These are phyloP conservation scores for Rhamnusium bicolor DNA, from an alignment of 2,888 invertebrate genomes.

Conservation along the genomic window DNA sequence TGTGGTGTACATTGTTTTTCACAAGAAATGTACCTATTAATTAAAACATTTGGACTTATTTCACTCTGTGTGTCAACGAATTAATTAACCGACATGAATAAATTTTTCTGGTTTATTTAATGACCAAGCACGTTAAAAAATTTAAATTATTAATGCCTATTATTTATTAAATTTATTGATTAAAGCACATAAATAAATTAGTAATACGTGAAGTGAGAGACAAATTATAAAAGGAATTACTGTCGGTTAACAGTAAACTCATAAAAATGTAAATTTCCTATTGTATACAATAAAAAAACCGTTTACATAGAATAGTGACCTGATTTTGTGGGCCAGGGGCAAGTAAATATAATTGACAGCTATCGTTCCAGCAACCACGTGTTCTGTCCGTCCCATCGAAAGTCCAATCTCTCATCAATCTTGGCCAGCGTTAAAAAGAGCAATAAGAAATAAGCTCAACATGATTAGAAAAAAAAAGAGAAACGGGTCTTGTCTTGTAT, in stretches of 20 bases:
- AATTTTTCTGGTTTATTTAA: too few relatives aligned
- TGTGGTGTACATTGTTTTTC: too few relatives aligned
- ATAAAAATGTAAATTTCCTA: slow-evolving; percentile 22
- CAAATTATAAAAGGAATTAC: background rate
- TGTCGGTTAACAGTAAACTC: slow-evolving; percentile 2
- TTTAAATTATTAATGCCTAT: too few relatives aligned
- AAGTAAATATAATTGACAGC: slow-evolving; percentile 42
- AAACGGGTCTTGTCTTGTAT: slow-evolving; percentile 26
- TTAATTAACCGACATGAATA: too few relatives aligned
- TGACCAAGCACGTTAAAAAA: too few relatives aligned
- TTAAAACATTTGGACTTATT: too few relatives aligned
- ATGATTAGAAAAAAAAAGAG: slow-evolving; percentile 39
- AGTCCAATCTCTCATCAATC: slow-evolving; percentile 41
- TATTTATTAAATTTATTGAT: background rate
- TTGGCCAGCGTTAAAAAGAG: slow-evolving; percentile 33
- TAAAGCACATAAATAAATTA: background rate
- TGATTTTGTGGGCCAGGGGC: slow-evolving; percentile 36
- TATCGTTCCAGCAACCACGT: slow-evolving; percentile 40
- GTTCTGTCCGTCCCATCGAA: slow-evolving; percentile 37
- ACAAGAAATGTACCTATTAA: too few relatives aligned
- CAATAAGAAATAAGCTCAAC: slow-evolving; percentile 38
- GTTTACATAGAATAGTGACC: slow-evolving; percentile 37
- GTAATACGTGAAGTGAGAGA: background rate
- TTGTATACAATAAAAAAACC: slow-evolving; percentile 33
- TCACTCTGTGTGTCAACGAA: too few relatives aligned